Base-by-base conservation (phyloP, 1,140 invertebrate species). In the Protaetia brevitarsis region DNA sequence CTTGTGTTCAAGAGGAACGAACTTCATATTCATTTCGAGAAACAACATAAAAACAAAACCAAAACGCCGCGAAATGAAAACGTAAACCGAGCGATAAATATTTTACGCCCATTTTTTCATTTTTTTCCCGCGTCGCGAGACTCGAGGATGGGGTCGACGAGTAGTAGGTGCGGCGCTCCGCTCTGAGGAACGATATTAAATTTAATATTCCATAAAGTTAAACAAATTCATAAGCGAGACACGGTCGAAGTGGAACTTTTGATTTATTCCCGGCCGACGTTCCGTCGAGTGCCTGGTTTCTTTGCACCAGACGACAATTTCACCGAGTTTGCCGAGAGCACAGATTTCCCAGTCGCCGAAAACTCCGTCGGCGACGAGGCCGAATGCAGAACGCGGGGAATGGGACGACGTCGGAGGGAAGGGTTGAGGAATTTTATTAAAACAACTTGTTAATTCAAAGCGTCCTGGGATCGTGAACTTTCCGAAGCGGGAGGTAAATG, bases 381-480 rank as follows among this genome's bases (percentile, higher is more conserved):
- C n/a, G 23, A 3, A 29, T 11, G 60, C 30, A 11, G 60, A 1
- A 58, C 23, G 13, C 19, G 63, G 27, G 10, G 27, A 58, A n/a
- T n/a, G n/a, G n/a, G n/a, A n/a, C n/a, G n/a, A n/a, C n/a, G n/a
- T n/a, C n/a, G 34, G 10, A 45, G 13, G 6, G 41, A 19, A 16
- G 41, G 41, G 41, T 45, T 45, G 41, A 3, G 41, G 74, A 68
- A 73, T 77, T 77, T 76, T 76, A 77, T 76, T 77, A 77, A 76
- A 76, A 76, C 76, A 76, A 76, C 76, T 76, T 77, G 76, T 77
- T 77, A 77, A 77, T 76, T 76, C 76, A 74, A 69, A 73, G 69
- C 69, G 75, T 75, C 70, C 68, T 71, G 65, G 72, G 73, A 75
- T 72, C 61, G 69, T 21, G 70, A 77, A 75, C 66, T 76, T 73